A percentile compares a stretch with the other conserved stretches of the same genome.
Conservation (phyloP, 2,888 invertebrate genomes). For the Tetropium fuscum region DNA sequence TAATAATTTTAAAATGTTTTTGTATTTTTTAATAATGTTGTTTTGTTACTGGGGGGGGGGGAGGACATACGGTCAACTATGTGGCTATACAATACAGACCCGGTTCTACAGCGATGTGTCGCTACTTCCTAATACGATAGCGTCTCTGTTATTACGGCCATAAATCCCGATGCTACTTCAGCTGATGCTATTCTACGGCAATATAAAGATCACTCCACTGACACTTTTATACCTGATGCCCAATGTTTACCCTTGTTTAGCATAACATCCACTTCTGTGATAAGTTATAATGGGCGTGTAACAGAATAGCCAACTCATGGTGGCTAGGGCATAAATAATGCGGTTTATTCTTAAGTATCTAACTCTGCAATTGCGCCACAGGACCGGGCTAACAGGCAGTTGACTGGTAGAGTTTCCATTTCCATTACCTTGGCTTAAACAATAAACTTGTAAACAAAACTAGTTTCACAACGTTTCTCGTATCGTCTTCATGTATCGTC, state of each 20-base stretch:
- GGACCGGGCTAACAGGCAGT: too few species aligned
- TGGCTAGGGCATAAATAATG: constrained; percentile 22
- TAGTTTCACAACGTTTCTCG: too few species aligned
- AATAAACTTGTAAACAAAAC: too few species aligned
- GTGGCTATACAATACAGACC: too few species aligned
- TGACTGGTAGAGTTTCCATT: too few species aligned
- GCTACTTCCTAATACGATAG: too few species aligned
- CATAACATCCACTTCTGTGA: constrained; percentile 13
- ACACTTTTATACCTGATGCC: constrained; percentile 24
- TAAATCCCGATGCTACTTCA: constrained; percentile 10
- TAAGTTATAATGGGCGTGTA: constrained; percentile 24
- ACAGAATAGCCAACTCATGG: constrained; percentile 21
- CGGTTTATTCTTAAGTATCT: constrained; percentile 10
- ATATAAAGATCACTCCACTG: constrained; percentile 17
- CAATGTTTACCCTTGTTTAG: constrained; percentile 23
- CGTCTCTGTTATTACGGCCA: not conserved
- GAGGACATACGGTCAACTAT: too few species aligned
- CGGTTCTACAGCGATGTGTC: too few species aligned
- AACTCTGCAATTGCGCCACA: constrained; percentile 13
- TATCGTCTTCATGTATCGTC: too few species aligned
- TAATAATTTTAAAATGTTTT: not conserved
- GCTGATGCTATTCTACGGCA: not conserved
- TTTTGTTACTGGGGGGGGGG: too few species aligned
- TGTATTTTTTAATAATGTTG: too few species aligned
- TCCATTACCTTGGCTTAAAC: too few species aligned